Base-by-base conservation (phyloP, 2,888 invertebrate species). In the Chymomyza procnemis region DNA sequence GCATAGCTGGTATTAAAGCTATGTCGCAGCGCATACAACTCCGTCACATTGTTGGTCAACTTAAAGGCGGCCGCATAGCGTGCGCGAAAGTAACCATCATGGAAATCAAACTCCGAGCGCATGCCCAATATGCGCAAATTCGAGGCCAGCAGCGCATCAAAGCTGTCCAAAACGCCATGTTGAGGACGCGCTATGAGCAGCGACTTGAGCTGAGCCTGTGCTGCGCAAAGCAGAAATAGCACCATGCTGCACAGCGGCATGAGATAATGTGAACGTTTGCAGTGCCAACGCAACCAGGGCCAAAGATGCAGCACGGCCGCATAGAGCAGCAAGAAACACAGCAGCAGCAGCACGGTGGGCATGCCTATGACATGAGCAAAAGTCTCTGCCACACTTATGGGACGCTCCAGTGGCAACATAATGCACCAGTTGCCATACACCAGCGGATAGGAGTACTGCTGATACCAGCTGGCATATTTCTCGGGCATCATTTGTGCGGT, bases 1-100 rank as follows among this genome's bases (percentile, higher is more conserved):
- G 75, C 82, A 63, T 66, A 84, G 50, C 65, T 77, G 4, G 77
- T 74, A 12, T 86, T 86, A 4, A 86, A 74, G 3, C 55, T 66
- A 57, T 64, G 71, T 0, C 82, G 67, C 4, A 64, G n/a, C 1
- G 52, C 14, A 4, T 21, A 70, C 0, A 84, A 3, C 1, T 71
- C 64, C 6, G 12, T 61, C 0, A 58, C 1, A 21, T 75, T 50
- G 8, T 58, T 30, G 0, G 72, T 77, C 6, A 84, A 41, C 6
- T 69, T 65, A n/a, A 85, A 82, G 1, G 63, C 74, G 0, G 57
- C 1, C 2, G 82, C 85, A 46, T 84, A 86, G 19, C 46, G 67
- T 46, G 82, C 82, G 1, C 77, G 73, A 41, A 82, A 77, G 1
- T 14, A 58, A 0, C 66, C 63, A 0, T 65, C 54, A 2, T 71